Base-by-base conservation (phyloP, 37 sponge, comb jelly and placozoan species). In the Tethya wilhelma region DNA sequence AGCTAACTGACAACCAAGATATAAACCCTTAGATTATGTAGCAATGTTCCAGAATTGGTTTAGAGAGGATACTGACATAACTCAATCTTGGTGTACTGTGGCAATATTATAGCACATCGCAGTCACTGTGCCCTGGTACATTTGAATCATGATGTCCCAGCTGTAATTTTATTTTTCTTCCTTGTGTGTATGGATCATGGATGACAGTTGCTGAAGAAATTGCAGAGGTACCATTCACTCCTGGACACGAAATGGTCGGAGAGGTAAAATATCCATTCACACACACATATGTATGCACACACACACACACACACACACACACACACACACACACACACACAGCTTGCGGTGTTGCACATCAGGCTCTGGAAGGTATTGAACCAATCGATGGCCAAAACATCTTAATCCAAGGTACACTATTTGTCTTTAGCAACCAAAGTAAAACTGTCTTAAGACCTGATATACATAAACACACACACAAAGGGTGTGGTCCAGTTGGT, bases 271-370 rank as follows among this genome's bases (percentile, higher is more conserved):
- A 23, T 25, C 62, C 28, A 8, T 5, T 6, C 28, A 49, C 55
- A 11, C 17, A 49, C 55, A 11, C 11, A 20, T 49, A 49, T 49
- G 55, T 49, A 49, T 49, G 11, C 17, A 49, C 11, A 49, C 11
- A 49, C 55, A 17, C 55, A 49, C 17, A 17, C 55, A 11, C 55
- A 11, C 17, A 11, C 11, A 20, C 17, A 49, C 55, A 49, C 17
- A 49, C 17, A 17, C 55, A 11, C 55, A 11, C 17, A 11, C 11
- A 20, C 17, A 49, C 55, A 49, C 38, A 60, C 59, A 4, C 59
- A 94, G 94, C 94, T 11, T 92, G 89, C 87, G 96, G 96, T 56
- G 96, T 96, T 20, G 96, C 96, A 25, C 96, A 96, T 60, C 96
- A 96, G 69, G 96, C 96, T 9, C 28, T 92, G 17, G 96, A 96